These are phyloP conservation scores for Indicator indicator DNA, from an alignment of 2,113 vertebrate species.

Conservation along the genomic window DNA sequence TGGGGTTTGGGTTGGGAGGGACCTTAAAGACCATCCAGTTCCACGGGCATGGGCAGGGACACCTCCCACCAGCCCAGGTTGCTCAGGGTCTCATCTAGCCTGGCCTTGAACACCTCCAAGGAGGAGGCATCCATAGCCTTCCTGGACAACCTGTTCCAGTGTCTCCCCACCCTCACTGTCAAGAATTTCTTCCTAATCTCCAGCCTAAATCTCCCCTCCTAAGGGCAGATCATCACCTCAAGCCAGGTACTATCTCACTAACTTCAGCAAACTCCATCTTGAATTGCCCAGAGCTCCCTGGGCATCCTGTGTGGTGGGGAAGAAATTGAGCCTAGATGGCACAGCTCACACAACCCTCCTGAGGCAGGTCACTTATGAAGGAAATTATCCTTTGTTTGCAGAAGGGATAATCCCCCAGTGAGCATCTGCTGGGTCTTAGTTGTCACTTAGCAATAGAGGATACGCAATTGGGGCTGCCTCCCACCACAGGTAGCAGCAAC, in stretches of 20 bases:
- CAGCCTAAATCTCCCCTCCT: too few relatives aligned
- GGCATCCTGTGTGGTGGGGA: background rate
- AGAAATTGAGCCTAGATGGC: background rate
- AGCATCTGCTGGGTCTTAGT: constrained; percentile 60
- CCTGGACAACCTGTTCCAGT: too few relatives aligned
- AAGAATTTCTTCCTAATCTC: too few relatives aligned
- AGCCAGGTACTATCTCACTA: background rate
- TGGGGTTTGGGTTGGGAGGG: too few relatives aligned
- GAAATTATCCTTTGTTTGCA: constrained; percentile 43
- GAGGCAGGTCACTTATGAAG: background rate
- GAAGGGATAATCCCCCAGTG: background rate
- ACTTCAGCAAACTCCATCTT: background rate
- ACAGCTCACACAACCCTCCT: background rate
- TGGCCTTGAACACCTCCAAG: too few relatives aligned
- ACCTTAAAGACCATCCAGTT: too few relatives aligned
- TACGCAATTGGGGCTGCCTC: background rate
- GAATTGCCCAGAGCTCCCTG: background rate
- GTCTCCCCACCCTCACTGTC: too few relatives aligned
- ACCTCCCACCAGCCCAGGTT: too few relatives aligned
- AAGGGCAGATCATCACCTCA: background rate
- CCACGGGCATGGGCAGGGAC: too few relatives aligned
- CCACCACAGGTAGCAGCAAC: background rate
- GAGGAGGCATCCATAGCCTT: too few relatives aligned
- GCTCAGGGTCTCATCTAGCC: too few relatives aligned
- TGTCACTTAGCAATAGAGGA: constrained; percentile 54